phyloP scores from a whole-genome alignment of 1,140 invertebrate genomes.

The Brachionus koreanus region DNA sequence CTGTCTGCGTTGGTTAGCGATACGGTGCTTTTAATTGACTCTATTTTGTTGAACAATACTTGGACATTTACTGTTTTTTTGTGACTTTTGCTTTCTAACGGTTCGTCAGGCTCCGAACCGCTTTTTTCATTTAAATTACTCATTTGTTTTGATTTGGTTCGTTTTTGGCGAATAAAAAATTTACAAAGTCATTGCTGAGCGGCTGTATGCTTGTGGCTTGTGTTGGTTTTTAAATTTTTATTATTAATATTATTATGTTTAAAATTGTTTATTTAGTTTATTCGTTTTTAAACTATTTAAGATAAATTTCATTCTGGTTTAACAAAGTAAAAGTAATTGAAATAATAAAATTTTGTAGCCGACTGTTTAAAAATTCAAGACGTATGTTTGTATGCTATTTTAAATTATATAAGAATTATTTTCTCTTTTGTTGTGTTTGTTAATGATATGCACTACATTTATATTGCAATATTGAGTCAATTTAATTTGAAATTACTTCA shows the following conservation, averaged over 20 bases:
- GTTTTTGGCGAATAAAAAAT: not conserved
- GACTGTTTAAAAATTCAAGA: not conserved
- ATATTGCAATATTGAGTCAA: slow-evolving; percentile 42
- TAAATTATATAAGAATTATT: slow-evolving; percentile 2
- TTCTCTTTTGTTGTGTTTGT: not conserved
- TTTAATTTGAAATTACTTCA: slow-evolving; percentile 21
- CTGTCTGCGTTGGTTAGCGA: not conserved
- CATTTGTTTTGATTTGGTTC: not conserved
- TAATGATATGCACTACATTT: not conserved
- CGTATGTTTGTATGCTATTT: not conserved
- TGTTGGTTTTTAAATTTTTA: not conserved
- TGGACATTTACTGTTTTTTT: not conserved
- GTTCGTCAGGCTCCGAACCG: not conserved
- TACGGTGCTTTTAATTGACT: slow-evolving; percentile 35
- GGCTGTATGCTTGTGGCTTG: not conserved
- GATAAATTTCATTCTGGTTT: not conserved
- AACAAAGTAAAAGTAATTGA: not conserved
- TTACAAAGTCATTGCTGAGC: not conserved
- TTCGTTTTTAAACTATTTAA: not conserved
- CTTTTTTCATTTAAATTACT: slow-evolving; percentile 3
- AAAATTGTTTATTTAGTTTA: not conserved
- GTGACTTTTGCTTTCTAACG: not conserved
- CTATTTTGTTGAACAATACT: slow-evolving; percentile 4
- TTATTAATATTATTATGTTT: not conserved
- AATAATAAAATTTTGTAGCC: not conserved